phyloP scores from a whole-genome alignment of 2,113 vertebrate genomes.

The Amphiprion percula region DNA sequence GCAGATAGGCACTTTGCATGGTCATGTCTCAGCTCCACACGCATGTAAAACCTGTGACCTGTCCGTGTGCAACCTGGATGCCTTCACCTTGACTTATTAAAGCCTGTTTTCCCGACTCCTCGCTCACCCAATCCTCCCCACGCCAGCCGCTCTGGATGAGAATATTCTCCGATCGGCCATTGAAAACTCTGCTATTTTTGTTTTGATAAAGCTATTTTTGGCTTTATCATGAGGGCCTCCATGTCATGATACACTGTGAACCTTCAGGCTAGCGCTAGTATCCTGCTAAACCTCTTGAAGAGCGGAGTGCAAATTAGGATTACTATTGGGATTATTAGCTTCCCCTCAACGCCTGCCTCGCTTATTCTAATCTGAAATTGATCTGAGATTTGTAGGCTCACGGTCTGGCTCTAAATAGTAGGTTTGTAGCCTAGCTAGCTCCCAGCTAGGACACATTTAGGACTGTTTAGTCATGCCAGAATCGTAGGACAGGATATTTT shows the following conservation, averaged over 20 bases:
- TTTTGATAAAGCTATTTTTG: conserved; percentile 26
- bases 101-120: conserved; percentile 10
- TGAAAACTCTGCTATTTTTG: conserved; percentile 16
- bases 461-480: not conserved
- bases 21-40: conserved; percentile 4
- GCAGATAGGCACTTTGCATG: conserved; percentile 19
- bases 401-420: conserved; percentile 27
- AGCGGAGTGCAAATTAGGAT: conserved; percentile 64
- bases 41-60: not conserved
- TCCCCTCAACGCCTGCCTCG: conserved; percentile 50
- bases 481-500: not conserved
- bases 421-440: conserved; percentile 16
- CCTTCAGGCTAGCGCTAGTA: conserved; percentile 14
- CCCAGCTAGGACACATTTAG: not conserved
- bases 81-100: conserved; percentile 10
- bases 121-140: conserved; percentile 15
- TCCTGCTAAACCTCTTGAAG: conserved; percentile 43
- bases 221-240: conserved; percentile 32
- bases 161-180: conserved; percentile 20
- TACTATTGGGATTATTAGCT: conserved; percentile 63
- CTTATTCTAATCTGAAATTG: conserved; percentile 67
- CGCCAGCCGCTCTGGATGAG: not conserved
- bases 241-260: conserved; percentile 24
- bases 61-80: not conserved
- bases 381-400: conserved; percentile 46